phyloP scores from a whole-genome alignment of 1,140 invertebrate species.

The Drosophila orosa region DNA sequence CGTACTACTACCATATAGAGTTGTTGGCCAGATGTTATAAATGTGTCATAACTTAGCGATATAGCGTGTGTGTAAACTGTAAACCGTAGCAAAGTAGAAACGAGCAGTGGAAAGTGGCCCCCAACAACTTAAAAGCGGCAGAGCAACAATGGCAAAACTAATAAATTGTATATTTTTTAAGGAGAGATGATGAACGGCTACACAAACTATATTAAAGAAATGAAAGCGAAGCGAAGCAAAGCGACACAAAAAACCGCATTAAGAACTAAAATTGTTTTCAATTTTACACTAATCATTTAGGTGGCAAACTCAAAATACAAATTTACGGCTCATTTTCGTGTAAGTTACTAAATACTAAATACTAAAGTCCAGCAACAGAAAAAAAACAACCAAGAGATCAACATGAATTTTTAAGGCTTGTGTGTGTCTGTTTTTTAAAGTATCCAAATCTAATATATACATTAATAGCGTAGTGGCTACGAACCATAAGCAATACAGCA shows the following conservation, averaged over 20 bases:
- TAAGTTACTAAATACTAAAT: conserved; percentile 39
- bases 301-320: conserved; percentile 32
- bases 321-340: conserved; percentile 66
- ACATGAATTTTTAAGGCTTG: conserved; percentile 38
- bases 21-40: conserved; percentile 45
- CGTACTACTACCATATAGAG: conserved; percentile 40
- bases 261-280: conserved; percentile 73
- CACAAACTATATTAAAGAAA: conserved; percentile 25
- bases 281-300: conserved; percentile 66
- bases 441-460: conserved; percentile 30
- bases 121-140: conserved; percentile 36
- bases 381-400: conserved; percentile 17
- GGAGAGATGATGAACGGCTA: conserved; percentile 13
- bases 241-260: conserved; percentile 37
- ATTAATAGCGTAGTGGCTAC: conserved; percentile 40
- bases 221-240: conserved; percentile 2
- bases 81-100: conserved; percentile 36
- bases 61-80: conserved; percentile 46
- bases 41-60: conserved; percentile 46
- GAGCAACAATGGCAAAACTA: conserved; percentile 60
- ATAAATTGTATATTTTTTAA: conserved; percentile 63
- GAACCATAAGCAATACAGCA: conserved; percentile 41
- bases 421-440: conserved; percentile 38
- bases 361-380: conserved; percentile 45
- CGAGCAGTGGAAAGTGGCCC: conserved; percentile 15